A percentile compares a stretch with the other conserved stretches of the same genome.
phyloP scores from a whole-genome alignment of 2,888 invertebrate genomes.

The Drosophila kanekoi region DNA sequence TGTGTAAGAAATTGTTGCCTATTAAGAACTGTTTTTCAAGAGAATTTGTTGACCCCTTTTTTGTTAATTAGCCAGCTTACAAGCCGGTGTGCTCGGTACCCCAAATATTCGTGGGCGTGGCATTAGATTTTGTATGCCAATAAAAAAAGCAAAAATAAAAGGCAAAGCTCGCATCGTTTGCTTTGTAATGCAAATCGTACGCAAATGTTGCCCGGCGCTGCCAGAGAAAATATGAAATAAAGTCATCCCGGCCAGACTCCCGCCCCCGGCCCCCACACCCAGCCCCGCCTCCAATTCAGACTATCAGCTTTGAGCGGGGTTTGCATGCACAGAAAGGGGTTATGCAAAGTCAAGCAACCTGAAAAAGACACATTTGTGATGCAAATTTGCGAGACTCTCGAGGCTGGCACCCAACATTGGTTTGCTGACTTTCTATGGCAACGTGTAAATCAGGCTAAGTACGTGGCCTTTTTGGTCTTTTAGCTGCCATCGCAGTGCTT shows the following conservation, averaged over 20 bases:
- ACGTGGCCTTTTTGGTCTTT: constrained; percentile 78
- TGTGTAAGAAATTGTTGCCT: constrained; percentile 14
- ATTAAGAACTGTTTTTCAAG: constrained; percentile 10
- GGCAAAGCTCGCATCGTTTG: constrained; percentile 46
- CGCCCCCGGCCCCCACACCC: constrained; percentile 13
- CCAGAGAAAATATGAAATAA: constrained; percentile 76
- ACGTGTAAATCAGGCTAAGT: constrained; percentile 80
- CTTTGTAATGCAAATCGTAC: constrained; percentile 77
- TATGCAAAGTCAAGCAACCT: constrained; percentile 81
- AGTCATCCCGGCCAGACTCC: constrained; percentile 42
- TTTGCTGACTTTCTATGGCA: constrained; percentile 61
- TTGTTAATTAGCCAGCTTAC: constrained; percentile 56
- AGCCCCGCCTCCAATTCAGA: background rate
- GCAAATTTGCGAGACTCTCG: constrained; percentile 65
- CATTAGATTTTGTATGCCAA: constrained; percentile 48
- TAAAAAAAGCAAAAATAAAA: constrained; percentile 21
- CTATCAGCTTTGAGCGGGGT: constrained; percentile 46
- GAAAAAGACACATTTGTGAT: constrained; percentile 81
- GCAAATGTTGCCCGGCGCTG: constrained; percentile 75
- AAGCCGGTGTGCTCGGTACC: background rate
- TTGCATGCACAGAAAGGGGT: constrained; percentile 67
- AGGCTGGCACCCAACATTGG: constrained; percentile 22
- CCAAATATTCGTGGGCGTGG: constrained; percentile 37
- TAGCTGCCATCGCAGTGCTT: constrained; percentile 60
- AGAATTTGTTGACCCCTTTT: constrained; percentile 10